Evolutionary conservation across 2,797 vertebrate genomes (phyloP), one percentile per base, ranked within the genome.

Genomic region (Gallinago nigripennis): DNA sequence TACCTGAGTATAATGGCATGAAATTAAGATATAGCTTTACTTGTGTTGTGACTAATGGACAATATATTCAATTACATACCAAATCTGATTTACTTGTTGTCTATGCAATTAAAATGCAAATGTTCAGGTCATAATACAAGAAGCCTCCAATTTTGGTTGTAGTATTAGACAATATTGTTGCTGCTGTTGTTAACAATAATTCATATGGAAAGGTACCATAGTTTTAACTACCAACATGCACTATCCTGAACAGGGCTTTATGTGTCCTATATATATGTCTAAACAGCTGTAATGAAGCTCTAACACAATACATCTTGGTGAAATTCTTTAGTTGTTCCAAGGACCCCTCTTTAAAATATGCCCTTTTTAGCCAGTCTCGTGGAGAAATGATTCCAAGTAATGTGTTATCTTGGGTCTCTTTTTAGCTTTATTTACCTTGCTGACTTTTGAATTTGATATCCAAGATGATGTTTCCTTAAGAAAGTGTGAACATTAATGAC

Each of bases 31-130:
- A 53, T 46, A 80, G 11, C 51, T 93, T 94, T 80, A 80, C 60
- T 45, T 94, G 2, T 91, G 11, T 35, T 80, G 28, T 78, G 80
- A 58, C 39, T 82, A 92, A 87, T 63, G 54, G 54, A 66, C n/a
- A 93, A 51, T 56, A 53, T 45, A 93, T 87, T 89, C 39, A 79
- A 30, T 82, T 79, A 69, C 27, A 45, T 65, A 71, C 16, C 57
- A 70, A 91, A 78, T 45, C 37, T 83, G 69, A 78, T 90, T 81
- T 75, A 60, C 39, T 86, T 46, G 16, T 69, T 84, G 14, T 68
- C 37, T 75, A 8, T 61, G 31, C 58, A 92, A 86, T 82, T 90
- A 92, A 94, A 85, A 90, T 87, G 66, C 48, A 92, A 93, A 94
- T 93, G 6, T 73, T 75, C 39, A 41, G 53, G 45, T 91, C 64